Evolutionary conservation across 2,797 vertebrate species (phyloP).

Genomic region (Rhinatrema bivittatum): DNA sequence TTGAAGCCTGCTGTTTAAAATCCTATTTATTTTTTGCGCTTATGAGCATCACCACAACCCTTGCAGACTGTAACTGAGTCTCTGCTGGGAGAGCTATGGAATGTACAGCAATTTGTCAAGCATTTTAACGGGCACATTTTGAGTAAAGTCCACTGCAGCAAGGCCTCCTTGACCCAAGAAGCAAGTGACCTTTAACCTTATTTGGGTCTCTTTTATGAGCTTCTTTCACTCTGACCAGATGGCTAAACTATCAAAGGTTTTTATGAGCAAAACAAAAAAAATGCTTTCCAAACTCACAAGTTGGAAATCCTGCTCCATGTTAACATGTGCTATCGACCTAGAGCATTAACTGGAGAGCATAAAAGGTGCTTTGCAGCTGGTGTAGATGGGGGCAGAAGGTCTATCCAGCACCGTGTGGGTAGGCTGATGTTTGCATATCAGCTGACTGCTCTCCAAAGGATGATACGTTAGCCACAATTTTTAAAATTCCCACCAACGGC

Average conservation of each 20-base stretch:
- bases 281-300: slow-evolving; percentile 69
- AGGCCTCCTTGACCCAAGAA: slow-evolving; percentile 85
- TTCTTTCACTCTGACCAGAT: slow-evolving; percentile 90
- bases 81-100: too few relatives aligned
- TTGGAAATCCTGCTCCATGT: slow-evolving; percentile 55
- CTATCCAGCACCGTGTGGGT: slow-evolving; percentile 27
- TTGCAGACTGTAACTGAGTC: too few relatives aligned
- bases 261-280: slow-evolving; percentile 98
- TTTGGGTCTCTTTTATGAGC: slow-evolving; percentile 91
- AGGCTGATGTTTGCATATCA: slow-evolving; percentile 43
- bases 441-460: slow-evolving; percentile 56
- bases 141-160: slow-evolving; percentile 83
- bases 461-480: slow-evolving; percentile 50
- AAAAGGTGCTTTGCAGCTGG: slow-evolving; percentile 48
- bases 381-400: slow-evolving; percentile 5
- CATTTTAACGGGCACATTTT: slow-evolving; percentile 85
- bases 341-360: slow-evolving; percentile 48
- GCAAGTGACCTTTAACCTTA: slow-evolving; percentile 90
- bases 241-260: slow-evolving; percentile 98
- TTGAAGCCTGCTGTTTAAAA: too few relatives aligned
- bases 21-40: too few relatives aligned
- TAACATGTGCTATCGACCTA: slow-evolving; percentile 51
- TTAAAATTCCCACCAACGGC: slow-evolving; percentile 34
- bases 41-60: too few relatives aligned
- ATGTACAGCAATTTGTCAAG: slow-evolving; percentile 92